Evolutionary conservation across 2,888 invertebrate species (phyloP), one percentile per base, ranked within the genome.

Genomic region (Euplexia lucipara): DNA sequence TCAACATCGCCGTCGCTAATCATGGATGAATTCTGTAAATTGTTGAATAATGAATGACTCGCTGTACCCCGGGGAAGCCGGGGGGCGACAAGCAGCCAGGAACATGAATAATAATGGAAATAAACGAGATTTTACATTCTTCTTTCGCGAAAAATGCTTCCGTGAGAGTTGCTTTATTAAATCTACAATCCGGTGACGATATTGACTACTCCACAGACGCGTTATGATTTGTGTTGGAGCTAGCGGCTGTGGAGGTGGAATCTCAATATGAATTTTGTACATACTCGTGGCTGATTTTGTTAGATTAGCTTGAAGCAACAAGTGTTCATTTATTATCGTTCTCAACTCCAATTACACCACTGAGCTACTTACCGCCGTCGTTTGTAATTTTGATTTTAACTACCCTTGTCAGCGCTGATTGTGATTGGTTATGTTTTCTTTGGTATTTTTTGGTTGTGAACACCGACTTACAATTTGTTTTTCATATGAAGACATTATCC

Each of bases 11-110:
- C 42, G 26, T 37, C 56, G 45, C 59, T 51, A 75, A 65, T 69
- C 63, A 65, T 42, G 62, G 18, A 57, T 61, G 32, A 66, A 70
- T 70, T 63, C 30, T 69, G 39, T 71, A 61, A 70, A 78, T 69
- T 56, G 42, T 70, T 69, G 76, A 76, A 76, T 75, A 78, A 79
- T 79, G 42, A 70, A 67, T 52, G 60, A 61, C 49, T 70, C 30
- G 47, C 48, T 47, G 30, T 30, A 2, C 47, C 47, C 35, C 47
- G 26, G 44, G 26, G 26, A 26, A 3, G 16, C 4, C 0, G 4
- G 4, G 18, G 44, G 45, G 44, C 32, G 26, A 37, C 37, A 37
- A 14, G n/a, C 39, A n/a, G n/a, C 9, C 42, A 14, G 10, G 20
- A 58, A 35, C 37, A 16, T 18, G 26, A 66, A 37, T 20, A 14